Percentiles rank a stretch among this genome's conserved stretches.
Conservation (phyloP, 2,888 invertebrate genomes). For the Trichopria drosophilae region DNA sequence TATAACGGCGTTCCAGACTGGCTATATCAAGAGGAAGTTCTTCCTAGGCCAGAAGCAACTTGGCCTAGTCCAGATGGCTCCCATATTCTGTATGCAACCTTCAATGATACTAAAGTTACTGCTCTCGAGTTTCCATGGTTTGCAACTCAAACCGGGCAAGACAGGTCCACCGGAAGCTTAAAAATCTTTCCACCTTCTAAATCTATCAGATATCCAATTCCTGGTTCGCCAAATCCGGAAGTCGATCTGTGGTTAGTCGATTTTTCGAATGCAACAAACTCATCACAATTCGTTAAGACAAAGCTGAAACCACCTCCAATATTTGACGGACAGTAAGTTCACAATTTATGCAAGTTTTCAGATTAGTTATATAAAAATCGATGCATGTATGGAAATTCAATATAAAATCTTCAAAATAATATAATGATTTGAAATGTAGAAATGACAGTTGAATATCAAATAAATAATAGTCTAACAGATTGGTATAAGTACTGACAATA, state of each 20-base stretch:
- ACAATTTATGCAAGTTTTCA: no score
- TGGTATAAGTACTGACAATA: no score
- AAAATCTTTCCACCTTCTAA: constrained; percentile 77
- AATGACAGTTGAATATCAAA: no score
- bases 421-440: no score
- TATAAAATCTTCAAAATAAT: no score
- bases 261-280: constrained; percentile 38
- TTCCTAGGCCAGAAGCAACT: constrained; percentile 77
- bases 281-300: constrained; percentile 31
- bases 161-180: constrained; percentile 62
- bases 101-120: constrained; percentile 71
- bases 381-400: no score
- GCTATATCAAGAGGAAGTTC: constrained; percentile 95
- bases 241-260: constrained; percentile 81
- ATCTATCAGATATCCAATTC: constrained; percentile 84
- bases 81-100: constrained; percentile 81
- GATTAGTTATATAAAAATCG: not conserved
- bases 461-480: no score
- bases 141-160: constrained; percentile 61
- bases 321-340: constrained; percentile 78
- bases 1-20: constrained; percentile 96
- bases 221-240: constrained; percentile 84
- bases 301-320: constrained; percentile 71
- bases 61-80: constrained; percentile 84
- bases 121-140: constrained; percentile 73